A percentile compares a stretch with the other conserved stretches of the same genome.
Evolutionary conservation across 2,113 vertebrate genomes (phyloP).

Genomic region (Arenaria interpres): DNA sequence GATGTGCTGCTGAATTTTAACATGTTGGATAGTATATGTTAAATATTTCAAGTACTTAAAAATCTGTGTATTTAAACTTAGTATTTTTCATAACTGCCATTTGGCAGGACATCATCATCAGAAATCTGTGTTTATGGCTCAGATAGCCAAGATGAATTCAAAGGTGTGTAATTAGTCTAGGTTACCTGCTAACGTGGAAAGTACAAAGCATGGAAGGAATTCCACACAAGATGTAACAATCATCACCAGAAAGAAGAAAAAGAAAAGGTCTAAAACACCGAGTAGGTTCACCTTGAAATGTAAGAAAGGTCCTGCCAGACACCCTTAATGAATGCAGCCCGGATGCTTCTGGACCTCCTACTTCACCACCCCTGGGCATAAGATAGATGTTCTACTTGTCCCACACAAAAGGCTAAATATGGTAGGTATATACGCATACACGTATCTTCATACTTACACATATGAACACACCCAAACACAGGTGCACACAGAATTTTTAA

Average conservation of each 20-base stretch:
- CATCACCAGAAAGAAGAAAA: not conserved
- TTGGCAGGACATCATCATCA: not conserved
- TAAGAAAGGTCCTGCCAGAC: not conserved
- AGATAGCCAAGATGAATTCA: not conserved
- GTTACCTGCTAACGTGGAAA: not conserved
- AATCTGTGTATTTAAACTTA: not conserved
- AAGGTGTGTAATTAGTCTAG: not conserved
- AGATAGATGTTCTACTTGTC: too few relatives aligned
- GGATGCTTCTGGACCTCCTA: not conserved
- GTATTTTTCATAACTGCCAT: not conserved
- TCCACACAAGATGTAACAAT: not conserved
- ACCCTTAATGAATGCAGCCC: not conserved
- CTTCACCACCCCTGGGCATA: not conserved
- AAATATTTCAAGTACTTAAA: not conserved
- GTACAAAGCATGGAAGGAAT: not conserved
- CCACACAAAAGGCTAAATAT: too few relatives aligned
- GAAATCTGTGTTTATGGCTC: not conserved
- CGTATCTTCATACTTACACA: too few relatives aligned
- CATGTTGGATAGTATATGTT: not conserved
- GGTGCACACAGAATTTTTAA: not conserved
- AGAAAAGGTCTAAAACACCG: not conserved
- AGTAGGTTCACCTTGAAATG: not conserved
- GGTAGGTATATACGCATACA: not conserved
- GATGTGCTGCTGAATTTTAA: not conserved
- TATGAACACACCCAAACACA: not conserved